Evolutionary conservation across 2,888 invertebrate species (phyloP), one percentile per base, ranked within the genome.

Genomic region (Sinodicranocentrus sp.): DNA sequence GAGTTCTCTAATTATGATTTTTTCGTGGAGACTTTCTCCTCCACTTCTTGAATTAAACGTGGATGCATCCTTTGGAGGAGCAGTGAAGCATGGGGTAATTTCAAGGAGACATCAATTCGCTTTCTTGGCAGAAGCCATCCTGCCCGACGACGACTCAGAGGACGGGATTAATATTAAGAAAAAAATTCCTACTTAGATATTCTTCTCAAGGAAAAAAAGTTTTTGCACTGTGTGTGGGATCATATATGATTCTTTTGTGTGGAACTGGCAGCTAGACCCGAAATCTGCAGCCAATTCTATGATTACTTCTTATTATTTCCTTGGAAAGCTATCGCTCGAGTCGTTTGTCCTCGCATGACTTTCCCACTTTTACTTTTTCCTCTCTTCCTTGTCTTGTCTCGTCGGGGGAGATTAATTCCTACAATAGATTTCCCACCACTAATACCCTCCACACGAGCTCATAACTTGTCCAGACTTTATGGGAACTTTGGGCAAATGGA

Each of bases 251-350:
- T 28, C 33, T 5, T 63, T 33, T 61, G 28, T 61, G 61, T 63
- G 28, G 63, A 63, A 28, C 63, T 63, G 63, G 63, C 63, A 63
- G 63, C 63, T 63, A 28, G 33, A 63, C 13, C 63, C 63, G 5
- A 63, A 33, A 15, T 63, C 63, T 63, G 17, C 17, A 63, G 63
- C 63, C 63, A 63, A 63, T 63, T 63, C 63, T 63, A 63, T 63
- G 63, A 63, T 63, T 63, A 63, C 63, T 63, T 63, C 63, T 63
- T 63, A 63, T 63, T 63, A 63, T 63, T 63, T 63, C 63, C 63
- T 63, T 63, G 48, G n/a, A 48, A 48, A 48, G 48, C 17, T 17
- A 21, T 59, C 25, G 63, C 63, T 63, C n/a, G 33, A 63, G 63
- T 63, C 63, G 63, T 63, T 63, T 57, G 57, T 57, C 57, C 21